Evolutionary conservation across 2,797 vertebrate species (phyloP).

Genomic region (Sebastes melanostomus): DNA sequence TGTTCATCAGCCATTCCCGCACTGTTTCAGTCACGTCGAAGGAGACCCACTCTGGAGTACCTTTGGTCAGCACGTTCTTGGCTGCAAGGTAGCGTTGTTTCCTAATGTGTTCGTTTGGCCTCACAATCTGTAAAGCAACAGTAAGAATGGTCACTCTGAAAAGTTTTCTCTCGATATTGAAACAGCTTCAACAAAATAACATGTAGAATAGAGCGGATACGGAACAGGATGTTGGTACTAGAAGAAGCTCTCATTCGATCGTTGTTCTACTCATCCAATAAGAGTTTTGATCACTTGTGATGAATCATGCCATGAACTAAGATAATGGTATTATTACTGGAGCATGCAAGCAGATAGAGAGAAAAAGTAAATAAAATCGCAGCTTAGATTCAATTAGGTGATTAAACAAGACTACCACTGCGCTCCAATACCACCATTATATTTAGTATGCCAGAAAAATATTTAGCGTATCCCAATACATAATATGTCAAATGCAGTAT

Average conservation of each 20-base stretch:
- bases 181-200: neutral
- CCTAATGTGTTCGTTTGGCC: conserved; percentile 90
- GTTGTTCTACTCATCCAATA: neutral
- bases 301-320: neutral
- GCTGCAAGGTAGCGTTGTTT: conserved; percentile 92
- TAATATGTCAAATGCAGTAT: too few species aligned
- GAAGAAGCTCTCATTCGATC: neutral
- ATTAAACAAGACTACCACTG: neutral
- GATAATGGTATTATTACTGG: neutral
- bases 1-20: conserved; percentile 89
- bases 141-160: neutral
- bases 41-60: conserved; percentile 90
- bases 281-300: neutral
- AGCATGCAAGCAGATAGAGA: neutral
- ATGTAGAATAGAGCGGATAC: neutral
- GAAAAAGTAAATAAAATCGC: neutral
- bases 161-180: neutral
- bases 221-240: neutral
- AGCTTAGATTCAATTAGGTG: neutral
- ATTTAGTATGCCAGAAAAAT: too few species aligned
- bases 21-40: conserved; percentile 95
- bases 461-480: too few species aligned
- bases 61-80: conserved; percentile 90
- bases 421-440: too few species aligned
- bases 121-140: conserved; percentile 82